Base-by-base conservation (phyloP, 2,113 vertebrate species). In the Glaucomys volans region DNA sequence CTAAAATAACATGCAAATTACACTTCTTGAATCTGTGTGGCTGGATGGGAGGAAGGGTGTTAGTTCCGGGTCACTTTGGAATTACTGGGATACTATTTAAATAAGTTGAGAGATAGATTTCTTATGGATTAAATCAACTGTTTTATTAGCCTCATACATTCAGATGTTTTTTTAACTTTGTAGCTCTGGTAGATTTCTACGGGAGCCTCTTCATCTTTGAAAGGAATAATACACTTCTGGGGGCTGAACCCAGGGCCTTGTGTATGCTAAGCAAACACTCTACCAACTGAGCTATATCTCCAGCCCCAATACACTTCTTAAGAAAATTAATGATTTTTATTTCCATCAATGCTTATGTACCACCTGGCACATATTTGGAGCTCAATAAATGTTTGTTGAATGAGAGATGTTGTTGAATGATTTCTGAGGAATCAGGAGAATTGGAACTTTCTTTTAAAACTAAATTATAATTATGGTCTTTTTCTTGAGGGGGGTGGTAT, bases 361-460 rank as follows among this genome's bases (percentile, higher is more conserved):
- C 26, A 52, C 52, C 26, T n/a, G 40, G 11, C 5, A 26, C 30
- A 83, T 82, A 83, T 83, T 93, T 79, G 42, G 22, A 94, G 10
- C 13, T 93, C 62, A 90, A 90, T 40, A 79, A 75, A 54, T 76
- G 86, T 67, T 83, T 89, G 18, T 67, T 32, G 4, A 94, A 69
- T 74, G 50, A 52, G 81, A 92, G 13, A 77, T 57, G 80, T 30
- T 75, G 24, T 62, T 64, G 6, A 79, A 62, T 71, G 16, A 37
- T 4, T 82, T 80, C 52, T 82, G 47, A 69, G 16, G 6, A 44
- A 91, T 86, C 14, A 54, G 1, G 8, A 75, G 8, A 59, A 35
- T 3, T 50, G 8, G 17, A 14, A 13, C 17, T 85, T 67, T 90
- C 79, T 76, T 90, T 87, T 40, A 79, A 93, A 96, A 16, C 5